Conservation (phyloP, 2,797 vertebrate genomes). For the Podargus strigoides region DNA sequence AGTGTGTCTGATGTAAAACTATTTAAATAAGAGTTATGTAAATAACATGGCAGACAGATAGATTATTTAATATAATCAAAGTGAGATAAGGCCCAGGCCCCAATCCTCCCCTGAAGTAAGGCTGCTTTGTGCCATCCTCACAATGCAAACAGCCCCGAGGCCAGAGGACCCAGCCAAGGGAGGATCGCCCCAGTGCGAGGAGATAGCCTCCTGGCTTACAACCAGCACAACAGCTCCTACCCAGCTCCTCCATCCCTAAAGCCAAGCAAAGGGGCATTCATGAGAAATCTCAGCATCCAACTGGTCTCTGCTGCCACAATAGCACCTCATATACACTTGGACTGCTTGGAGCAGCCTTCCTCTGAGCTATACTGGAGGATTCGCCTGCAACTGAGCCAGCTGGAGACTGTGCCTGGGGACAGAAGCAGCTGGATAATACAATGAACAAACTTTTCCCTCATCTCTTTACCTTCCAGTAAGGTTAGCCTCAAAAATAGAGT, state of each 20-base stretch:
- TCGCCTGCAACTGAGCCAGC: background rate
- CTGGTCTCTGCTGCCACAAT: background rate
- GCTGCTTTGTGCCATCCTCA: conserved; percentile 53
- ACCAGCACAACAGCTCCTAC: background rate
- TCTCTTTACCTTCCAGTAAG: background rate
- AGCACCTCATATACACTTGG: background rate
- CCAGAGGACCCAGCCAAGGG: conserved; percentile 34
- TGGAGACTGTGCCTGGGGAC: background rate
- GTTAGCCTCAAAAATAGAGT: background rate
- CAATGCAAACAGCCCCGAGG: conserved; percentile 17
- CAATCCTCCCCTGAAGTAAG: conserved; percentile 38
- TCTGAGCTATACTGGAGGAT: background rate
- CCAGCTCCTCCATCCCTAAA: background rate
- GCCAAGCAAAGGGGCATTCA: background rate
- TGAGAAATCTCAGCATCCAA: background rate
- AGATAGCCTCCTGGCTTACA: conserved; percentile 21
- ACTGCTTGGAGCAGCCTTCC: background rate
- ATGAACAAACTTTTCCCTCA: background rate
- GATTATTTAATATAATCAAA: conserved; percentile 63
- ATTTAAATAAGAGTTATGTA: conserved; percentile 66
- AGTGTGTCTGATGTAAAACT: conserved; percentile 62
- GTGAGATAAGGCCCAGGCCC: conserved; percentile 31
- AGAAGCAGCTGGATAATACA: background rate
- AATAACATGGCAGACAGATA: conserved; percentile 60
- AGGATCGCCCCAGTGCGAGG: conserved; percentile 2